Evolutionary conservation across 2,797 vertebrate genomes (phyloP).

Genomic region (Takifugu ocellatus): DNA sequence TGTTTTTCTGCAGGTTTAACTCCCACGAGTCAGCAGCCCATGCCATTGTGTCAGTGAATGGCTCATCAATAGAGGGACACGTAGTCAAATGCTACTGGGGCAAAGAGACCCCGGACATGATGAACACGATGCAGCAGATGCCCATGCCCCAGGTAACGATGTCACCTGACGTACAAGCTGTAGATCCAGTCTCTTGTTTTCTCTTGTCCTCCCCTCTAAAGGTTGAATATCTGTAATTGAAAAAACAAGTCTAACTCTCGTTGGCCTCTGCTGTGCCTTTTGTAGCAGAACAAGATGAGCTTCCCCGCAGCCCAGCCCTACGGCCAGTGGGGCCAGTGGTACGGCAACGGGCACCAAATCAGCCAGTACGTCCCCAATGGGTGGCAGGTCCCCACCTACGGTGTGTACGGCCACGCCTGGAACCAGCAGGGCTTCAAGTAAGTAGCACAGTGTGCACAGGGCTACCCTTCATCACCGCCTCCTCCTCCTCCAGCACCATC

Average conservation of each 20-base stretch:
- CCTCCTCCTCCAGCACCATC: slow-evolving; percentile 50
- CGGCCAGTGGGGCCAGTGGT: slow-evolving; percentile 97
- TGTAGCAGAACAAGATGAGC: slow-evolving; percentile 88
- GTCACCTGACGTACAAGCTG: not conserved
- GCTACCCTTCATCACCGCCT: slow-evolving; percentile 42
- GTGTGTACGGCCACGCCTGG: slow-evolving; percentile 93
- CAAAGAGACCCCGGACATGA: slow-evolving; percentile 94
- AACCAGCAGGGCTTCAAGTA: slow-evolving; percentile 97
- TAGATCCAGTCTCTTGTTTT: not conserved
- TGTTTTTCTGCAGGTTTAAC: slow-evolving; percentile 79
- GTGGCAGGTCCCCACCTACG: slow-evolving; percentile 94
- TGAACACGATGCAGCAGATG: slow-evolving; percentile 89
- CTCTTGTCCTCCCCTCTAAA: too few species aligned
- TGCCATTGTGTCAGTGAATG: slow-evolving; percentile 96
- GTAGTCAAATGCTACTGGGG: slow-evolving; percentile 98
- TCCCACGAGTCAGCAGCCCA: slow-evolving; percentile 95
- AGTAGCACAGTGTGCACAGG: slow-evolving; percentile 70
- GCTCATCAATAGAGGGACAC: slow-evolving; percentile 91
- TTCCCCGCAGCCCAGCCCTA: slow-evolving; percentile 88
- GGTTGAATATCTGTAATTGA: too few species aligned
- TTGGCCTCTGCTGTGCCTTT: not conserved
- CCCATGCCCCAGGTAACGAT: slow-evolving; percentile 74
- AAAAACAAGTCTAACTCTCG: too few species aligned
- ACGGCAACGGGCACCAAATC: slow-evolving; percentile 91
- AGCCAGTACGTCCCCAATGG: slow-evolving; percentile 95